Base-by-base conservation (phyloP, 2,888 invertebrate species). In the Lasioglossum pauxillum region DNA sequence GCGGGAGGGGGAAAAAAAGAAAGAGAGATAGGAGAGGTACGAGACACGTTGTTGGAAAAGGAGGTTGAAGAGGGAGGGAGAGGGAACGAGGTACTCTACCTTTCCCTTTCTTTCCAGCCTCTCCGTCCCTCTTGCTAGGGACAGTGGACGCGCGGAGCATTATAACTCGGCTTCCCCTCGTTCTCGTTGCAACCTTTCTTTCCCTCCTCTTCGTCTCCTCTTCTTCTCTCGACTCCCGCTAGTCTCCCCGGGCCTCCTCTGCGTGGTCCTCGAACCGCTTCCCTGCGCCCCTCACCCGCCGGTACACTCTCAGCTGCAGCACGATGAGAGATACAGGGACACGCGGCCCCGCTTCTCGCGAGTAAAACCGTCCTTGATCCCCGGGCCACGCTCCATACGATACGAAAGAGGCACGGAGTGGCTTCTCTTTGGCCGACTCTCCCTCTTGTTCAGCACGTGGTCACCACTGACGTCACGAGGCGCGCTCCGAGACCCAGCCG, bases 321-420 rank as follows among this genome's bases (percentile, higher is more conserved):
- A 88, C 89, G 84, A 85, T 85, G 88, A 69, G 69, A 86, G 91
- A 90, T 90, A 88, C 90, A 91, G 90, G 88, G 89, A 91, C 91
- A 89, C 90, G 90, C 91, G 92, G 92, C 87, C 89, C 89, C 90
- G 91, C 91, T 93, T 90, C 92, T 89, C 91, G 92, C 93, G 93
- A 93, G 93, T 93, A 94, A 93, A 94, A 94, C 92, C 94, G 94
- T 94, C 94, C 94, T 94, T 94, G 94, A 94, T 94, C 94, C 94
- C 93, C 91, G 93, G 93, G 94, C 93, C 94, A 94, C 94, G 93
- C 92, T 93, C 92, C 92, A 92, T 91, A 91, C 92, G 92, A 90
- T 92, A 90, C 91, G 90, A 91, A 89, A 89, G 89, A 89, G 86
- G 86, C 85, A 90, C 84, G 78, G 86, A 90, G 88, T 84, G 84